Evolutionary conservation across 2,113 vertebrate genomes (phyloP), one percentile per base, ranked within the genome.

Genomic region (Colaptes auratus): DNA sequence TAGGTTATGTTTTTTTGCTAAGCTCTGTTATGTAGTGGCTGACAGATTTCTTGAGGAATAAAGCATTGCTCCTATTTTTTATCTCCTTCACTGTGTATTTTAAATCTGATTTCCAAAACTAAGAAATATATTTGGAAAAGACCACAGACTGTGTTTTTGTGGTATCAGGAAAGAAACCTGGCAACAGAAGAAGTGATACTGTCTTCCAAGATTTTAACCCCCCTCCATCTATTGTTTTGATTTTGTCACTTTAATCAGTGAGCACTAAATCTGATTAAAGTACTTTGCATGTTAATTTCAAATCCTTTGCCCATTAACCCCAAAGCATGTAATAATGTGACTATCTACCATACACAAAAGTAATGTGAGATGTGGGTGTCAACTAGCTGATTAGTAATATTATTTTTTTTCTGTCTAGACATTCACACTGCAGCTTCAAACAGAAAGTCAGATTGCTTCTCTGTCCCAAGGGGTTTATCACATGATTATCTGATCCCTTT

Each of bases 101-200:
- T 70, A 89, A 86, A 86, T 88, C 64, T 85, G 74, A 64, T 80
- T 80, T 88, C 33, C 46, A 89, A 64, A 85, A 91, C 85, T 46
- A 89, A 91, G 55, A 89, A 88, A 91, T 66, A 30, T 27, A 31
- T 64, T 93, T 85, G 60, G 69, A 96, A 91, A 67, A 59, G 71
- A 52, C 48, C 7, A 28, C 69, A 86, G 36, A 79, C 2, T 88
- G 21, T 82, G 74, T 60, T 88, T 93, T 82, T 73, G 30, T 86
- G 35, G 31, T 80, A 67, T 66, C 50, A 82, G 74, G 59, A 95
- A 87, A 73, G 48, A 92, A 94, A 79, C 7, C 63, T 92, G 46
- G 33, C 35, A 76, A 25, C 63, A 35, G 53, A 55, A 79, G 63
- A 85, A 85, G 59, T 61, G 52, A 8, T 89, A 82, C 56, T 2